Evolutionary conservation across 1,140 invertebrate genomes (phyloP), one percentile per base, ranked within the genome.

Genomic region (Nymphalis io): DNA sequence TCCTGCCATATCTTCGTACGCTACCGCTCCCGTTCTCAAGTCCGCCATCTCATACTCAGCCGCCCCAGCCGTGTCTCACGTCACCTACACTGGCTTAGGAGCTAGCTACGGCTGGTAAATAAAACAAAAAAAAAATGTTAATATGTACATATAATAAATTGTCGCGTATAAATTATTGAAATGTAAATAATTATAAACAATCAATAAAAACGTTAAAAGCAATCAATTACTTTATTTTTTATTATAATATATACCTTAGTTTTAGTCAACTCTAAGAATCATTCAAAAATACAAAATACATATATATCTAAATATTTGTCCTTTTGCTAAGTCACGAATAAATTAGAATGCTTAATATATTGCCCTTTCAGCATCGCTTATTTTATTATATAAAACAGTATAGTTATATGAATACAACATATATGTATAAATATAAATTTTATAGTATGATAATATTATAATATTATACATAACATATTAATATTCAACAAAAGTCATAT

Each of bases 41-140:
- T 66, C 78, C 8, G 80, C 80, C 21, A 63, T 83, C 46, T 66
- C 78, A 21, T 84, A 84, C 76, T 79, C 78, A 20, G 74, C 83
- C 10, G 83, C 83, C 11, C 83, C 83, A 4, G 83, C 82, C 1
- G 80, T 85, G 3, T 82, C 84, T 33, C 82, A 84, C 60, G 83
- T 83, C 57, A 73, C 80, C 18, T 82, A 82, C 76, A 58, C 80
- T 23, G 79, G 78, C 23, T 70, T 83, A 44, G 82, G 80, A 60
- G 77, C 75, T 16, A 79, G 69, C 70, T 86, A 86, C 67, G 82
- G 73, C 48, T 86, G 84, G 84, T 77, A 70, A 79, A 71, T 58
- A 59, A 60, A 51, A 18, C n/a, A 33, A 33, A 59, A 60, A 51
- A 18, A 11, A 33, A 33, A 42, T 64, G 11, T 18, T 48, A 60